phyloP scores from a whole-genome alignment of 2,113 vertebrate genomes.

The human (Homo sapiens) region DNA sequence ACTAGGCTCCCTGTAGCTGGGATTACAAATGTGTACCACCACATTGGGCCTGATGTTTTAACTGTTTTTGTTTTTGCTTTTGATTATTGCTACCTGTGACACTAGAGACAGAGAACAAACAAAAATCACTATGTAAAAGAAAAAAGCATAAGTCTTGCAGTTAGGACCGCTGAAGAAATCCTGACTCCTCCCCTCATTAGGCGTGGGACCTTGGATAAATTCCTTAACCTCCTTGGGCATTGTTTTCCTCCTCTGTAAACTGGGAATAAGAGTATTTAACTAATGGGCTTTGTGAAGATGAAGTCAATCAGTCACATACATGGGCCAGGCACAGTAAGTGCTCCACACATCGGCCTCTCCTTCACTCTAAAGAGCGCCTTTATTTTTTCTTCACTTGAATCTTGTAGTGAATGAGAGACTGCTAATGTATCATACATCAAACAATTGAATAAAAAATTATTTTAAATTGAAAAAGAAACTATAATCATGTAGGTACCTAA shows the following conservation, averaged over 20 bases:
- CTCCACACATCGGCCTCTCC: background rate
- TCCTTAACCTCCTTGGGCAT: background rate
- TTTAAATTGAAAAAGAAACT: conserved; percentile 44
- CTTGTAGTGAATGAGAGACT: background rate
- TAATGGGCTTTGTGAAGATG: background rate
- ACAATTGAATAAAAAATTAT: background rate
- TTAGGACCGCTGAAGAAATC: background rate
- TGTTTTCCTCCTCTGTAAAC: background rate
- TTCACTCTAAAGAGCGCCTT: background rate
- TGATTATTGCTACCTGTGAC: background rate
- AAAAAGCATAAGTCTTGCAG: background rate
- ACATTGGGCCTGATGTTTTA: background rate
- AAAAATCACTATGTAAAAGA: background rate
- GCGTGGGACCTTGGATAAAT: background rate
- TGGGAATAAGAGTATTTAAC: background rate
- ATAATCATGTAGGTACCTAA: background rate
- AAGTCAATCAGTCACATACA: background rate
- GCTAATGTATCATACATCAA: background rate
- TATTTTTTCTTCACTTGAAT: conserved; percentile 11
- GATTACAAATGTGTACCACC: background rate
- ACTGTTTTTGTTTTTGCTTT: background rate
- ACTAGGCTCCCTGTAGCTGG: background rate
- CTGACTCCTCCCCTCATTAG: background rate
- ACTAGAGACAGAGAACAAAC: background rate
- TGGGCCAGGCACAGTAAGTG: background rate